These are phyloP conservation scores for Actinernus sp. DNA, from an alignment of 92 coral and sea anemone species.

Conservation along the genomic window DNA sequence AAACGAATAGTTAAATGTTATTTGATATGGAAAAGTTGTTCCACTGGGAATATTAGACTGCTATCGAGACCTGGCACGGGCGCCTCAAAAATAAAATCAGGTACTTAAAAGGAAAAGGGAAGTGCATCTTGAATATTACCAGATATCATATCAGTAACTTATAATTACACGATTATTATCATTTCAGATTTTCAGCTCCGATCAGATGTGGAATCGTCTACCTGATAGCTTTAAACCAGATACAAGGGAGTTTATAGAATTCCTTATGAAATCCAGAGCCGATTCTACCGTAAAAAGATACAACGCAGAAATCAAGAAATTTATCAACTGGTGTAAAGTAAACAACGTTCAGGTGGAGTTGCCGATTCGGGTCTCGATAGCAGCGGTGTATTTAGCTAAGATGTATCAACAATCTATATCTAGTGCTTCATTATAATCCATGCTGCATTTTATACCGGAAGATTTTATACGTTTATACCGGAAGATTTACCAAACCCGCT, in stretches of 20 bases:
- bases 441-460: too few relatives aligned
- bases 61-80: too few relatives aligned
- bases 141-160: neutral
- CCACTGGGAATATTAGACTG: too few relatives aligned
- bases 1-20: too few relatives aligned
- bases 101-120: too few relatives aligned
- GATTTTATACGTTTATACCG: too few relatives aligned
- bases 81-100: too few relatives aligned
- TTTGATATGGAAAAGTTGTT: too few relatives aligned
- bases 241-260: conserved; percentile 3
- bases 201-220: neutral
- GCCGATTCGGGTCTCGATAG: conserved; percentile 22
- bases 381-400: conserved; percentile 12
- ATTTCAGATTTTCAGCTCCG: neutral
- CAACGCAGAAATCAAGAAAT: conserved; percentile 21
- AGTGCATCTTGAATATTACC: neutral
- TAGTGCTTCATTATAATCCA: conserved; percentile 7
- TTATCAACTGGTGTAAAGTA: conserved; percentile 22
- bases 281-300: conserved; percentile 34
- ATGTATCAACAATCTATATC: conserved; percentile 3
- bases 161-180: neutral
- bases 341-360: conserved; percentile 18
- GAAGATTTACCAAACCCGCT: too few relatives aligned
- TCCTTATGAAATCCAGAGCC: conserved; percentile 35
- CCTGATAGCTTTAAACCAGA: neutral